phyloP scores from a whole-genome alignment of 2,888 invertebrate genomes.

The Caenorhabditis becei region DNA sequence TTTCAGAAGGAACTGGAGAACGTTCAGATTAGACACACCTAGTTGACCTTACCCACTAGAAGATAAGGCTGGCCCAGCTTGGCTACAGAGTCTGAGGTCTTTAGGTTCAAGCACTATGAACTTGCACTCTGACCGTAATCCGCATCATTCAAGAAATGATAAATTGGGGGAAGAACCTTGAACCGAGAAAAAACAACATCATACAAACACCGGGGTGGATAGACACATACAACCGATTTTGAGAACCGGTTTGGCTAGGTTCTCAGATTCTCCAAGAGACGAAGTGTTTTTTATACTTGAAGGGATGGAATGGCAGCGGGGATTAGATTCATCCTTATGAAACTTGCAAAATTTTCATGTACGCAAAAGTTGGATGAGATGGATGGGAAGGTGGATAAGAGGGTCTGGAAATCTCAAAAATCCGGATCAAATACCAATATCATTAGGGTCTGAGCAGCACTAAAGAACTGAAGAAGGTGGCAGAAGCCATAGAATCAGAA shows the following conservation, averaged over 20 bases:
- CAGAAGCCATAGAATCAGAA: too few relatives aligned
- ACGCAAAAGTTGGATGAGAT: conserved; percentile 4
- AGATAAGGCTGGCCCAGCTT: too few relatives aligned
- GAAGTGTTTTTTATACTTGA: background rate
- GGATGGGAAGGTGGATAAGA: conserved; percentile 1
- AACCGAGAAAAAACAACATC: conserved; percentile 41
- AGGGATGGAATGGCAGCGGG: conserved; percentile 10
- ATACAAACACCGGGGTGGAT: conserved; percentile 51
- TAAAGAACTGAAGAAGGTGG: background rate
- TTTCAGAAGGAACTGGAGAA: background rate
- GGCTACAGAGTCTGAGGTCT: too few relatives aligned
- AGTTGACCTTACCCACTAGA: too few relatives aligned
- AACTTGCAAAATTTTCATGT: background rate
- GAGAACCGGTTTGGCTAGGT: conserved; percentile 31
- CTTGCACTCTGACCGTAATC: background rate
- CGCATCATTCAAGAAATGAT: conserved; percentile 24
- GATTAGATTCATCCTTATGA: background rate
- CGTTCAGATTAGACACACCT: too few relatives aligned
- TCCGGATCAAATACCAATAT: background rate
- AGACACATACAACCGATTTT: conserved; percentile 24
- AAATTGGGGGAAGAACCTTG: conserved; percentile 44
- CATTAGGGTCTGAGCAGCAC: too few relatives aligned
- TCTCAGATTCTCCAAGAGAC: conserved; percentile 21
- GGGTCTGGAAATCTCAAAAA: background rate
- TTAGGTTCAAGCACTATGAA: too few relatives aligned